These are phyloP conservation scores for Porites australiensis DNA, from an alignment of 64 coral and sea anemone species.

Conservation along the genomic window DNA sequence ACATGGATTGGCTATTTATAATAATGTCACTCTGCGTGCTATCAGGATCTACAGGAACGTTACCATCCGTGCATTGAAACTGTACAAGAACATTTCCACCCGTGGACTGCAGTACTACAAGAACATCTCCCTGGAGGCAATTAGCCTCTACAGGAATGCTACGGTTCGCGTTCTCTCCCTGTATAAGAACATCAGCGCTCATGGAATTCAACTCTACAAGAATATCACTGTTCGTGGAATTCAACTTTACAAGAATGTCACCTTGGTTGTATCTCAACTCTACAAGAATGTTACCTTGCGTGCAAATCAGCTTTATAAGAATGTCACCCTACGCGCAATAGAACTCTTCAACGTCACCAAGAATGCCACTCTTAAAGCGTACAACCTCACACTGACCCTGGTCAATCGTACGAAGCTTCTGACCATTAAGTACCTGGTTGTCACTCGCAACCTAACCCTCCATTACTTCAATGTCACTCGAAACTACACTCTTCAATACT, in stretches of 20 bases:
- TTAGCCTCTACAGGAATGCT: slow-evolving; percentile 71
- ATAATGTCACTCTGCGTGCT: slow-evolving; percentile 70
- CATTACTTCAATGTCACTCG: slow-evolving; percentile 64
- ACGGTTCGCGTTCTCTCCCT: slow-evolving; percentile 52
- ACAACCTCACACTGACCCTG: slow-evolving; percentile 67
- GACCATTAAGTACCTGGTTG: slow-evolving; percentile 41
- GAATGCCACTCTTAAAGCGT: slow-evolving; percentile 40
- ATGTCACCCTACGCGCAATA: slow-evolving; percentile 61
- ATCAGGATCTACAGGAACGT: slow-evolving; percentile 74
- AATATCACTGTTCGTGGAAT: slow-evolving; percentile 67
- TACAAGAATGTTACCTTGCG: slow-evolving; percentile 60
- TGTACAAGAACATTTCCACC: slow-evolving; percentile 58
- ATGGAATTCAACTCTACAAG: slow-evolving; percentile 76
- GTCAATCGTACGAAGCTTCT: slow-evolving; percentile 53
- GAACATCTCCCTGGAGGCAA: slow-evolving; percentile 60
- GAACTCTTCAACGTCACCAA: slow-evolving; percentile 68
- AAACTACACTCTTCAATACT: slow-evolving; percentile 49
- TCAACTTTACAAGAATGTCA: slow-evolving; percentile 40
- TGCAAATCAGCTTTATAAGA: slow-evolving; percentile 75
- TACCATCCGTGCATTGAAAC: slow-evolving; percentile 36
- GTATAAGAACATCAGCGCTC: slow-evolving; percentile 59
- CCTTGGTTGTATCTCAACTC: not conserved
- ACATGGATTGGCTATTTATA: slow-evolving; percentile 77
- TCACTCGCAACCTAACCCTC: slow-evolving; percentile 32
- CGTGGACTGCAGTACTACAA: slow-evolving; percentile 73